These are phyloP conservation scores for Scomber japonicus DNA, from an alignment of 2,113 vertebrate species.

Conservation along the genomic window DNA sequence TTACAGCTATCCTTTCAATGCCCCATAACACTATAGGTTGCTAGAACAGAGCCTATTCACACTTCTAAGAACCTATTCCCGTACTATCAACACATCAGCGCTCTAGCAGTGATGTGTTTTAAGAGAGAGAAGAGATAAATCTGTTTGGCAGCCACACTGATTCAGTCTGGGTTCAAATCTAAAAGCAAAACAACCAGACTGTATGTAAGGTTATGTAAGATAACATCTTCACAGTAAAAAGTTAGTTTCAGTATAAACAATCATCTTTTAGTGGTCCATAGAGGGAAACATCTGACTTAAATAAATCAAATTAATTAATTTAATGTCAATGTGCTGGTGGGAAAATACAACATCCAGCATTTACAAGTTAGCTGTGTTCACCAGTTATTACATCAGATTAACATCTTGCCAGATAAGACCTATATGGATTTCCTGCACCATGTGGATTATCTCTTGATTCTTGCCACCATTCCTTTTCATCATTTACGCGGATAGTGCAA, in stretches of 20 bases:
- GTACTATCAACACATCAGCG: constrained; percentile 49
- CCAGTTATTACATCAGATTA: neutral
- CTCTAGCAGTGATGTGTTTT: constrained; percentile 42
- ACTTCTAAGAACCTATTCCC: constrained; percentile 38
- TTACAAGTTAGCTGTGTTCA: neutral
- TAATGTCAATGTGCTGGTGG: neutral
- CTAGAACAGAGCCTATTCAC: constrained; percentile 46
- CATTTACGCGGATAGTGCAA: too few relatives aligned
- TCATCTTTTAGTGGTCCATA: neutral
- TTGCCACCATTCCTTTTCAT: too few relatives aligned
- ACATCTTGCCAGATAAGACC: too few relatives aligned
- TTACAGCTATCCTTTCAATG: constrained; percentile 55
- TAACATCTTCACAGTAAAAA: constrained; percentile 6
- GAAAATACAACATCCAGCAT: neutral
- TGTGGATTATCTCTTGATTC: too few relatives aligned
- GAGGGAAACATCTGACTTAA: neutral
- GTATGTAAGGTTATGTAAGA: neutral
- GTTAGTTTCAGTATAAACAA: neutral
- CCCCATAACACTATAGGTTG: constrained; percentile 35
- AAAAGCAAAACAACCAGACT: constrained; percentile 8
- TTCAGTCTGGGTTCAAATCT: constrained; percentile 23
- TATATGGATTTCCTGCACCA: too few relatives aligned
- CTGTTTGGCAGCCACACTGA: constrained; percentile 1
- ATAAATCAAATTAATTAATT: neutral
- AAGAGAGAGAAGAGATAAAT: constrained; percentile 39